Evolutionary conservation across 2,888 invertebrate genomes (phyloP).

Genomic region (Plemyria rubiginata): DNA sequence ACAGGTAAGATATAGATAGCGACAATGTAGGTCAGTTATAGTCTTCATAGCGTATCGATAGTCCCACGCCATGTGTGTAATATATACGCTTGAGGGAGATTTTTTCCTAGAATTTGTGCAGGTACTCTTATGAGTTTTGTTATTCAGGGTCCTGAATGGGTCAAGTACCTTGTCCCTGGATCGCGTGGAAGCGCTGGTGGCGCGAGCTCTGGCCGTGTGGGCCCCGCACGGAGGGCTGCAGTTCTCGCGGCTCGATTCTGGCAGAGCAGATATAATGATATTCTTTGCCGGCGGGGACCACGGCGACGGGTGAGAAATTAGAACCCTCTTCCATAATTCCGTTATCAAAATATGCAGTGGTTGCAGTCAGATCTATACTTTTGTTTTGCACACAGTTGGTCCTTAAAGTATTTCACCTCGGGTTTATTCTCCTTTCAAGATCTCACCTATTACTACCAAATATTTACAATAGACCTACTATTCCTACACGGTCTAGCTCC

Average conservation of each 20-base stretch:
- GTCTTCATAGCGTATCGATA: not conserved
- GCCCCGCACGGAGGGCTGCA: constrained; percentile 86
- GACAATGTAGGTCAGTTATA: too few relatives aligned
- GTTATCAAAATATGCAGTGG: too few relatives aligned
- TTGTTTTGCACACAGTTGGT: too few relatives aligned
- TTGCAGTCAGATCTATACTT: not conserved
- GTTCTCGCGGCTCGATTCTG: constrained; percentile 79
- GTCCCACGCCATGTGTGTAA: not conserved
- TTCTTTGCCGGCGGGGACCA: constrained; percentile 89
- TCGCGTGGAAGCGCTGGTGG: constrained; percentile 84
- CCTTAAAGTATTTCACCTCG: too few relatives aligned
- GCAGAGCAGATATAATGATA: constrained; percentile 89
- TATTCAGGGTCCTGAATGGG: constrained; percentile 88
- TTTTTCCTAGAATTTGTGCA: too few relatives aligned
- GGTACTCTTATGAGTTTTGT: too few relatives aligned
- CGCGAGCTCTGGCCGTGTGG: constrained; percentile 88
- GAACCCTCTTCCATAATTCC: not conserved
- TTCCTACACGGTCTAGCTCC: not conserved
- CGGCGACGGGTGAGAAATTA: constrained; percentile 86
- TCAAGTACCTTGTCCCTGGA: constrained; percentile 85
- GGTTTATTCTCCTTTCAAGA: too few relatives aligned
- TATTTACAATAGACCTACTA: too few relatives aligned
- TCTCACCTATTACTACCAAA: too few relatives aligned
- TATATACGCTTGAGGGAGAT: not conserved
- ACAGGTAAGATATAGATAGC: constrained; percentile 78